Percentiles rank a stretch among this genome's conserved stretches.
Conservation (phyloP, 1,140 invertebrate genomes). For the Drosophila yakuba region DNA sequence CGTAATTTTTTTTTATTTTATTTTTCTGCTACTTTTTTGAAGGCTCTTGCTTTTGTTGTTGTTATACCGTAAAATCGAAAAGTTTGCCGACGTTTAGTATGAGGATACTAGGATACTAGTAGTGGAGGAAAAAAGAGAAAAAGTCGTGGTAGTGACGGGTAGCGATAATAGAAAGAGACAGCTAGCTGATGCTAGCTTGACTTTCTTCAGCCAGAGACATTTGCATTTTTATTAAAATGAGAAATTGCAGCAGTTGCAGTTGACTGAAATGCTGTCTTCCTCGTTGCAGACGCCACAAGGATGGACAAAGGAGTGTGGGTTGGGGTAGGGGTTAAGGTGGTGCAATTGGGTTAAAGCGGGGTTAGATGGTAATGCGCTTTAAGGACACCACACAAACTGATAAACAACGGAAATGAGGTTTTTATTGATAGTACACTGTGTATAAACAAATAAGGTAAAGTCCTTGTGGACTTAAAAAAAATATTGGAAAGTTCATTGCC, state of each 20-base stretch:
- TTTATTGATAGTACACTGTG: constrained; percentile 21
- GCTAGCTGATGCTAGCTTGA: constrained; percentile 45
- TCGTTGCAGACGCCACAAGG: constrained; percentile 40
- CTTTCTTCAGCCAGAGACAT: constrained; percentile 68
- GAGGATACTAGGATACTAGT: constrained; percentile 11
- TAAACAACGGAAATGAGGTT: constrained; percentile 21
- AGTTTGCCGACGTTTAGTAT: constrained; percentile 70
- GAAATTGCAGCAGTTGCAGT: constrained; percentile 71
- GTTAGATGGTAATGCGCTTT: not conserved
- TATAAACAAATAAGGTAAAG: constrained; percentile 9
- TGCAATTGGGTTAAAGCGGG: constrained; percentile 8
- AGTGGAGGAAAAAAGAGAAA: not conserved
- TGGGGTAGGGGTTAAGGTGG: not conserved
- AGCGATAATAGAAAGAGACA: constrained; percentile 28
- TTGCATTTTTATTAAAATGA: constrained; percentile 82
- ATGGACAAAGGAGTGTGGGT: constrained; percentile 15
- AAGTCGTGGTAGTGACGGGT: not conserved
- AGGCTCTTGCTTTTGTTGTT: constrained; percentile 35
- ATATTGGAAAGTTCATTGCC: too few relatives aligned
- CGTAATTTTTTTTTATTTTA: constrained; percentile 10
- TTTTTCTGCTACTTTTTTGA: constrained; percentile 12
- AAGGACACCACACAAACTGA: constrained; percentile 1
- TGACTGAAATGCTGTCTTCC: constrained; percentile 45
- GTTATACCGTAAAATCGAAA: constrained; percentile 63
- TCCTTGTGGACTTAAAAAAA: not conserved